Evolutionary conservation across 2,888 invertebrate genomes (phyloP).

Genomic region (Orthonychiurus folsomi): DNA sequence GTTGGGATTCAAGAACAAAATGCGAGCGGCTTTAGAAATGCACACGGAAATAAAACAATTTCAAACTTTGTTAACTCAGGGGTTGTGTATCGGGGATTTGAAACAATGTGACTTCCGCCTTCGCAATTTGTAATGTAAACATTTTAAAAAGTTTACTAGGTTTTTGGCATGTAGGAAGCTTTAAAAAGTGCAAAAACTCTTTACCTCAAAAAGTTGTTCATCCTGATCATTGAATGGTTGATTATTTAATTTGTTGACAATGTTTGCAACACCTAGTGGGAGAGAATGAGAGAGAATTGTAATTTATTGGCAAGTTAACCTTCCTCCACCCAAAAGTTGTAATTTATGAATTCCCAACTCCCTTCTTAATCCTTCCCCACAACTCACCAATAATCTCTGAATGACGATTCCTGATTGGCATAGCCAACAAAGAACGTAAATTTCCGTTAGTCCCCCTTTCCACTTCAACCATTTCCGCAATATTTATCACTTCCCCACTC

Average conservation of each 20-base stretch:
- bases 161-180: too few relatives aligned
- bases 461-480: slow-evolving; percentile 46
- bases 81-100: too few relatives aligned
- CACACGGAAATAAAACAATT: too few relatives aligned
- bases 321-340: not conserved
- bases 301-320: not conserved
- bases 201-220: slow-evolving; percentile 50
- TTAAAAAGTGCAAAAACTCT: too few relatives aligned
- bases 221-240: slow-evolving; percentile 50
- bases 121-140: too few relatives aligned
- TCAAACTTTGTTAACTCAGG: too few relatives aligned
- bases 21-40: too few relatives aligned
- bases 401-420: slow-evolving; percentile 48
- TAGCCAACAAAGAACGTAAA: slow-evolving; percentile 47
- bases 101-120: too few relatives aligned
- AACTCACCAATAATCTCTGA: slow-evolving; percentile 48
- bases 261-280: slow-evolving; percentile 49
- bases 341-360: not conserved
- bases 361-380: not conserved
- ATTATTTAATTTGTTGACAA: slow-evolving; percentile 48
- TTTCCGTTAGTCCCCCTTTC: slow-evolving; percentile 44
- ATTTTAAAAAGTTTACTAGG: too few relatives aligned
- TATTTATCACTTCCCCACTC: slow-evolving; percentile 49
- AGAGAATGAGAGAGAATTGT: slow-evolving; percentile 4
- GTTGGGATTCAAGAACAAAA: too few relatives aligned